Evolutionary conservation across 2,888 invertebrate genomes (phyloP).

Genomic region (Dorcus hopei): DNA sequence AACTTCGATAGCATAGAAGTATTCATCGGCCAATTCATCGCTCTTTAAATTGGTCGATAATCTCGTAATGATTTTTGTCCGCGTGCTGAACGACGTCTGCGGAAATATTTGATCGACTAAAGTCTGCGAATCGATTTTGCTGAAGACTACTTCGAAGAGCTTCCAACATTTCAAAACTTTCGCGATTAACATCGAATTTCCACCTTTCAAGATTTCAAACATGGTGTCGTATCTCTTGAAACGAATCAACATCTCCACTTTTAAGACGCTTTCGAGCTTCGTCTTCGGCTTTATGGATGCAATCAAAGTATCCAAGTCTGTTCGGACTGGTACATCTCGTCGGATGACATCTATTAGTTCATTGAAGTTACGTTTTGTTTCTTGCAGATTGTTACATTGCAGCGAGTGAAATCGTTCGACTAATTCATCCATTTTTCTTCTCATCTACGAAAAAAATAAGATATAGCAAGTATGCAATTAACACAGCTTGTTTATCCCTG

Average conservation of each 20-base stretch:
- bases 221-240: constrained; percentile 13
- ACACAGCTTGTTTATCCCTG: too few species aligned
- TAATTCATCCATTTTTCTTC: too few species aligned
- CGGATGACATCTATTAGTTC: too few species aligned
- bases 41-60: constrained; percentile 10
- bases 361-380: too few species aligned
- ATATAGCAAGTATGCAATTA: too few species aligned
- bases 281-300: constrained; percentile 8
- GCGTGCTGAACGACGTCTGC: constrained; percentile 14
- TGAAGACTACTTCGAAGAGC: constrained; percentile 10
- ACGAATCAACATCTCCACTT: constrained; percentile 13
- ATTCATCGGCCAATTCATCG: constrained; percentile 14
- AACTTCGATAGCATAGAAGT: constrained; percentile 11
- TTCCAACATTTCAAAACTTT: constrained; percentile 14
- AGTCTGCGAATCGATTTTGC: not conserved
- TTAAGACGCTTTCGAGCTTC: constrained; percentile 17
- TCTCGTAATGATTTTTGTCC: constrained; percentile 16
- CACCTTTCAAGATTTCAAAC: constrained; percentile 13
- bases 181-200: constrained; percentile 10
- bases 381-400: too few species aligned
- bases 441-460: too few species aligned
- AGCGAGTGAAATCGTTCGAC: too few species aligned
- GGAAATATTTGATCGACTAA: constrained; percentile 17
- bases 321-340: not conserved
- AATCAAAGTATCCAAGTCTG: constrained; percentile 8